These are phyloP conservation scores for Hesperophylax magnus DNA, from an alignment of 1,140 invertebrate genomes.

Conservation along the genomic window DNA sequence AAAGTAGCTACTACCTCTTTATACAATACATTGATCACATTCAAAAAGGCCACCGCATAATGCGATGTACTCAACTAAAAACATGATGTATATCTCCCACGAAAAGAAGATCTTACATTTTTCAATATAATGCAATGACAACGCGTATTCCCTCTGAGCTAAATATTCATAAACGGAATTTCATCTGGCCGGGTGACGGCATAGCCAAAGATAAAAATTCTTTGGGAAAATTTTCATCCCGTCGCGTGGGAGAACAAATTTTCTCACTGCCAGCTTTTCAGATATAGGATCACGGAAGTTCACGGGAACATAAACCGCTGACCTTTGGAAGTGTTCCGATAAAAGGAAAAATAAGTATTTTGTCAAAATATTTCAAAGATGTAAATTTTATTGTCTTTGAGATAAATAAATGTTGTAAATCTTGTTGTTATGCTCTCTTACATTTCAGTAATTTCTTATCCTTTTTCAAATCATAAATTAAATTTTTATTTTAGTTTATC, in stretches of 20 bases:
- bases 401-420: no score
- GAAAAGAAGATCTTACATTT: background rate
- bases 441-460: no score
- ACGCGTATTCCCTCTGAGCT: slow-evolving; percentile 1
- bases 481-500: no score
- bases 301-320: slow-evolving; percentile 19
- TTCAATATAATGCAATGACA: slow-evolving; percentile 36
- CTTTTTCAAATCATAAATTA: no score
- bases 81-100: no score
- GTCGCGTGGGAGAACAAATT: slow-evolving; percentile 41
- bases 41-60: no score
- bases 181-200: slow-evolving; percentile 25
- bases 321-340: slow-evolving; percentile 22
- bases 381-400: no score
- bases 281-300: slow-evolving; percentile 35
- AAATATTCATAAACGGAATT: slow-evolving; percentile 51
- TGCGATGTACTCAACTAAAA: no score
- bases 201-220: slow-evolving; percentile 49
- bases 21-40: no score
- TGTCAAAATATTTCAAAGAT: background rate
- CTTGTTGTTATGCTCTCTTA: no score
- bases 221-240: slow-evolving; percentile 47
- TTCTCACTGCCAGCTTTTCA: slow-evolving; percentile 41
- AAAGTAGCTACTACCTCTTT: no score
- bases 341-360: background rate